Base-by-base conservation (phyloP, 2,888 invertebrate species). In the Pyrochroa serraticornis region DNA sequence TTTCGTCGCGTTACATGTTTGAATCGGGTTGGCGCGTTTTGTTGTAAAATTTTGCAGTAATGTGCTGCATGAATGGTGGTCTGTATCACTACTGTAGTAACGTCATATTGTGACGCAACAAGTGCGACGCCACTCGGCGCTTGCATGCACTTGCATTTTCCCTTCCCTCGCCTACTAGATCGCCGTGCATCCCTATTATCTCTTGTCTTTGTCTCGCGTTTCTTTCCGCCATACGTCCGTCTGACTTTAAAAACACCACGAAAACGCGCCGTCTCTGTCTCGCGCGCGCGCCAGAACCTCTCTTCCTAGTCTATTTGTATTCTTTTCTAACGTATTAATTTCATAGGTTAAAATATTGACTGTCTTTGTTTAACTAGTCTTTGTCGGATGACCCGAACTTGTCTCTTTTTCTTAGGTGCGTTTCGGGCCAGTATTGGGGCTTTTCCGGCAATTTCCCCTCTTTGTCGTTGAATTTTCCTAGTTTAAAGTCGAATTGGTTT, bases 371-470 rank as follows among this genome's bases (percentile, higher is more conserved):
- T 58, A 63, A 64, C 63, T 64, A 60, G 65, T 76, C 75, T 70
- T 71, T 72, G 74, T 76, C 74, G 73, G 71, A 69, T 75, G 75
- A 76, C 75, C 75, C 67, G 37, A 43, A 62, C 72, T 70, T 75
- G 79, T 79, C 76, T 83, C 83, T 79, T 81, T 75, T 80, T 83
- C 81, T 78, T 75, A 76, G 82, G 79, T 80, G 80, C 81, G 80
- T 79, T 79, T 75, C 76, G 81, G 79, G 79, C 75, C 55, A 52
- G 56, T 22, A 22, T 22, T 22, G 22, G 22, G 22, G 22, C 51
- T 58, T 64, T 64, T 71, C 69, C 70, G 65, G 69, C 72, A 71
- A 71, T 71, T 69, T 72, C 71, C 66, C 55, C 54, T 62, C 38
- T 38, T 48, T 38, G 38, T 38, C 48, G 48, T 6, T 64, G 67